Evolutionary conservation across 2,888 invertebrate genomes (phyloP), one percentile per base, ranked within the genome.

Genomic region (Drosophila atroscutellata): DNA sequence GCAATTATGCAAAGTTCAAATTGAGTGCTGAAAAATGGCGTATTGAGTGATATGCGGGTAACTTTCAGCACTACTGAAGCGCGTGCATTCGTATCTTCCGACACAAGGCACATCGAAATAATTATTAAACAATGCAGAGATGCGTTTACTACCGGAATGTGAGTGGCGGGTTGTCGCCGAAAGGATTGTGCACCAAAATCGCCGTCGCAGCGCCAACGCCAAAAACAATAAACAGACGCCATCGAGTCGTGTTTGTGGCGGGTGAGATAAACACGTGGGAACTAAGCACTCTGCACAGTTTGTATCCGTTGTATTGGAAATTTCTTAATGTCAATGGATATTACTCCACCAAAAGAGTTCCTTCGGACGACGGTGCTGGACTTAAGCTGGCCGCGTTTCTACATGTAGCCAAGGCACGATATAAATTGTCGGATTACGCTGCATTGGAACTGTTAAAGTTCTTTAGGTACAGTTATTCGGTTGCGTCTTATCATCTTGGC

Each of bases 381-480:
- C 6, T 18, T 1, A 9, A 58, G 3, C 26, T 79, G 13, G 5
- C 59, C 0, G 24, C 18, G 15, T 80, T 55, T 18, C 24, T 80
- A 0, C 39, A 69, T 4, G 8, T 60, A 2, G 24, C 64, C 36
- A 64, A 37, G 28, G n/a, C 47, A 1, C n/a, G 36, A 3, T 79
- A 74, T 26, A 18, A 65, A 13, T 54, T 80, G 3, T 49, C 42
- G 0, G 80, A 80, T 20, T 42, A 34, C 28, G 42, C 62, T 34
- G 72, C 83, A 4, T 0, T 82, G 13, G 52, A 55, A 0, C 26
- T 80, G 18, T 39, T 80, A 7, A 15, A 9, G 6, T 67, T 76
- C 13, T 75, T 75, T 15, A 63, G 52, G 9, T 24, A 36, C 26
- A 39, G 75, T 6, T 9, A 49, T 0, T 0, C 0, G 0, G 39